Evolutionary conservation across 2,797 vertebrate genomes (phyloP), one percentile per base, ranked within the genome.

Genomic region (Onychomys arenicola): DNA sequence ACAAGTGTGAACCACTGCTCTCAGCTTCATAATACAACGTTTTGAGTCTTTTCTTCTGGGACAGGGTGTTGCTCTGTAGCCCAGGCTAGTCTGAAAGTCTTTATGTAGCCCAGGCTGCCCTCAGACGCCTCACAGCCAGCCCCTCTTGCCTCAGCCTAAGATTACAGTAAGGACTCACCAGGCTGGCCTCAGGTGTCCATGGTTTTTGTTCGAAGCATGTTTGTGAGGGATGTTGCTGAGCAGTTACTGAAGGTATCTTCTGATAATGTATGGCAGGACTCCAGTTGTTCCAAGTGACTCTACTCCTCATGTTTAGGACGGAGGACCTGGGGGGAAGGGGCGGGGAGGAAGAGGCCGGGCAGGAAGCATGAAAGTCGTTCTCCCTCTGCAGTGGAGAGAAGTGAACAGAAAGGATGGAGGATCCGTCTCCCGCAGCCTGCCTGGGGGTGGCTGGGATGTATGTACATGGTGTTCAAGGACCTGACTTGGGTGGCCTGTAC

Each of bases 261-360:
- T 63, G 17, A 55, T 19, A 14, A 0, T 2, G 1, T 19, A 13
- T 17, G 4, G 0, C 0, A 71, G 75, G 43, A n/a, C 32, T 29
- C 1, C 4, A 0, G 8, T 37, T 67, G 61, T 52, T 37, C n/a
- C 6, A 1, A 55, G 69, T 5, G 83, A 61, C 17, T 6, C 32
- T 1, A 10, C 23, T 11, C 0, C 55, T 75, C 61, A 2, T 13
- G 3, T 10, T 3, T 6, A 14, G 67, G 46, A 6, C 0, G 12
- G 34, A 29, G 34, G 3, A 37, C 49, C 77, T 23, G 2, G 34
- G 78, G 37, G 63, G 49, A 1, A 1, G n/a, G n/a, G 13, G 13
- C 4, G 52, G 52, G 52, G 52, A 52, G 52, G 12, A 13, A 16
- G 71, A 14, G 25, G 12, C 0, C 1, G 29, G 34, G n/a, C 25